Percentiles rank a stretch among this genome's conserved stretches.
These are phyloP conservation scores for Tetragnatha versicolor DNA, from an alignment of 1,140 invertebrate genomes.

Conservation along the genomic window DNA sequence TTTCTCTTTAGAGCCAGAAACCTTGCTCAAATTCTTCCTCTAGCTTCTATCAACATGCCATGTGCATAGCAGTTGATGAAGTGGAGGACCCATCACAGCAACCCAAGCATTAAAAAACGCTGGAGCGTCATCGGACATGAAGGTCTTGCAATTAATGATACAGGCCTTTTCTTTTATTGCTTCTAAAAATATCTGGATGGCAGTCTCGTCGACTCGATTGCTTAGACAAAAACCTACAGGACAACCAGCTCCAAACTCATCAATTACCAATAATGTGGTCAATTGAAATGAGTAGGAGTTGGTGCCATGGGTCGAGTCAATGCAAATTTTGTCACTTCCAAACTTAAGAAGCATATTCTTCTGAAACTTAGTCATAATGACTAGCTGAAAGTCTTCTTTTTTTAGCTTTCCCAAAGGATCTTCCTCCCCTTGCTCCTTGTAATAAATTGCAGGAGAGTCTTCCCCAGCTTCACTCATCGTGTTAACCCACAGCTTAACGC, in stretches of 20 bases:
- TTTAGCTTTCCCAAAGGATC: not conserved
- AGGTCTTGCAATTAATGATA: not conserved
- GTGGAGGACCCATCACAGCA: not conserved
- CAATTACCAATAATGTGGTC: constrained; percentile 36
- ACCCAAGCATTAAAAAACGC: constrained; percentile 41
- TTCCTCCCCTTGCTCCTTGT: not conserved
- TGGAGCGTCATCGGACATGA: constrained; percentile 41
- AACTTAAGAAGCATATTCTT: constrained; percentile 12
- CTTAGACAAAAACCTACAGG: constrained; percentile 31
- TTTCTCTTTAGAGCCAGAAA: not conserved
- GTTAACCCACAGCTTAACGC: constrained; percentile 22
- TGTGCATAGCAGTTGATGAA: not conserved
- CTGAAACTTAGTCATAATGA: not conserved
- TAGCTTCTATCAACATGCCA: constrained; percentile 42
- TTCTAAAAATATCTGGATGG: constrained; percentile 17
- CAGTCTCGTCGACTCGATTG: not conserved
- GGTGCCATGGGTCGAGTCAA: constrained; percentile 36
- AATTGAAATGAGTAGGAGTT: constrained; percentile 18
- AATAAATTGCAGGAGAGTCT: not conserved
- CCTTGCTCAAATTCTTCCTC: constrained; percentile 9
- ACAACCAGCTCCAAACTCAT: constrained; percentile 32
- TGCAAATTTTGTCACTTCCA: constrained; percentile 28
- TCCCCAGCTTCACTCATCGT: not conserved
- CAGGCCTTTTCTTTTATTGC: constrained; percentile 1
- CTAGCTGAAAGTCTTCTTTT: not conserved